Base-by-base conservation (phyloP, 2,797 vertebrate genomes). In the Acrossocheilus fasciatus region DNA sequence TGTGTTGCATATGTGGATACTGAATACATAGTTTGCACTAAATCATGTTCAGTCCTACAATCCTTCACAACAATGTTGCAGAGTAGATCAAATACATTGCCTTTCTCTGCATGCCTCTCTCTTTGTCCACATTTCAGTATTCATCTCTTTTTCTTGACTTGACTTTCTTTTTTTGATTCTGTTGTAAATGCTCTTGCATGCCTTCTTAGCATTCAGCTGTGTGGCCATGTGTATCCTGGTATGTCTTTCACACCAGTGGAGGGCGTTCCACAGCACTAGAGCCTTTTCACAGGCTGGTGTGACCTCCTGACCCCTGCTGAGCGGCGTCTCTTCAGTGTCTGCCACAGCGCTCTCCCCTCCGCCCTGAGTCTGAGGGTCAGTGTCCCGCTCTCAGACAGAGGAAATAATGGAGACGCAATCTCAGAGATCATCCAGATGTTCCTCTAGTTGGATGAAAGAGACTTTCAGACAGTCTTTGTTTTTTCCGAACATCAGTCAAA, bases 151-250 rank as follows among this genome's bases (percentile, higher is more conserved):
- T n/a, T 83, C 64, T 57, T 36, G 50, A 79, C 66, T n/a, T 39
- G 64, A 81, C 79, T 64, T 68, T 72, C 47, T 68, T 66, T 76
- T 36, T 52, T 36, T 54, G 5, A 34, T 87, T 83, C 74, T 86
- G 87, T 87, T 87, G 75, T 88, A 90, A 88, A 87, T 83, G 84
- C 75, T 47, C 57, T 86, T 81, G 80, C 84, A 74, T 82, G 30
- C 45, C 88, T 89, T 79, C 85, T 91, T 90, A 90, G 88, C 91
- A 90, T 90, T 89, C 90, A 91, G 91, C 91, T 90, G 91, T 73
- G n/a, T 89, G 88, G 74, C 83, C 34, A 54, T 73, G 84, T 82
- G 87, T 78, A 81, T 82, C 76, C 74, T 68, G 87, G 84, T 83
- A 84, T 87, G 75, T 73, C 88, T 86, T 66, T 83, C 59, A 86